phyloP scores from a whole-genome alignment of 1,140 invertebrate genomes.

The Drosophila kepulauana region DNA sequence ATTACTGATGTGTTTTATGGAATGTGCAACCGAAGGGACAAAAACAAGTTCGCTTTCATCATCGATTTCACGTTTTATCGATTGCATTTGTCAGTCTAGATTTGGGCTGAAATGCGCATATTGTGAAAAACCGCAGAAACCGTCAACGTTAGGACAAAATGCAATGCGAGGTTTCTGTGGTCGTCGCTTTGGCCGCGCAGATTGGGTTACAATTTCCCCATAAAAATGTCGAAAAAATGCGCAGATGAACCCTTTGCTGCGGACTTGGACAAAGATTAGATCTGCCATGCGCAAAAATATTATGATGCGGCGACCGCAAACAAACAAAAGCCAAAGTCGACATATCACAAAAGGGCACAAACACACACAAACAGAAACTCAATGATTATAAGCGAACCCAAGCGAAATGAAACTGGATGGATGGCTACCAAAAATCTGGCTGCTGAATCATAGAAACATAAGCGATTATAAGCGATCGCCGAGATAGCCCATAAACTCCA shows the following conservation, averaged over 20 bases:
- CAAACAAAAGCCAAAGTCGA: conserved; percentile 60
- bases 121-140: conserved; percentile 42
- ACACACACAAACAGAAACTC: conserved; percentile 28
- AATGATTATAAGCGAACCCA: conserved; percentile 12
- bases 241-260: conserved; percentile 56
- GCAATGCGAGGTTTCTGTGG: conserved; percentile 73
- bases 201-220: conserved; percentile 81
- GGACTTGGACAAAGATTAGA: conserved; percentile 72
- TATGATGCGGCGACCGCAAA: conserved; percentile 71
- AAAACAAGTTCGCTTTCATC: conserved; percentile 10
- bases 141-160: conserved; percentile 81
- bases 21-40: neutral
- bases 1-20: conserved; percentile 13
- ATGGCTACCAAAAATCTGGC: conserved; percentile 70
- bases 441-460: conserved; percentile 81
- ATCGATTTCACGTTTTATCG: conserved; percentile 31
- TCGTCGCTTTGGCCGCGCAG: conserved; percentile 52
- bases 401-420: conserved; percentile 58
- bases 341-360: conserved; percentile 37
- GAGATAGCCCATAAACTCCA: conserved; percentile 64
- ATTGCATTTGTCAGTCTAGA: conserved; percentile 71
- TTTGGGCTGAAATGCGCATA: conserved; percentile 44
- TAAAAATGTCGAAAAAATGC: conserved; percentile 77
- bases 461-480: conserved; percentile 73
- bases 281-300: conserved; percentile 81